A percentile compares a stretch with the other conserved stretches of the same genome.
Conservation (phyloP, 1,140 invertebrate species). For the Popillia japonica region DNA sequence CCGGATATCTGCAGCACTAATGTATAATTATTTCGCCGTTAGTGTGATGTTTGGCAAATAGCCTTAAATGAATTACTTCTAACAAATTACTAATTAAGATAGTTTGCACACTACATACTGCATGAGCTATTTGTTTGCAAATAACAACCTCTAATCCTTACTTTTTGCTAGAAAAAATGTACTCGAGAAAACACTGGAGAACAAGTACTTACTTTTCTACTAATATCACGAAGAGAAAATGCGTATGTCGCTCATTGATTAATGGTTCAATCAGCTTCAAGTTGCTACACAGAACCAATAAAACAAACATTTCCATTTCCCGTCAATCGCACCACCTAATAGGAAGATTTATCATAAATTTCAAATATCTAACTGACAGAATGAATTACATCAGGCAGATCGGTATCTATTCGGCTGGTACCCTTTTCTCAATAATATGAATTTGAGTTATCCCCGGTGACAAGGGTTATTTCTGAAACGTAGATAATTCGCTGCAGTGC, state of each 20-base stretch:
- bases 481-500: conserved; percentile 19
- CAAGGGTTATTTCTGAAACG: conserved; percentile 22
- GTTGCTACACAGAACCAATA: conserved; percentile 1
- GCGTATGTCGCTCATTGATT: background rate
- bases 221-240: background rate
- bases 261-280: background rate
- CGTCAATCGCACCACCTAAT: conserved; percentile 1
- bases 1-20: no score
- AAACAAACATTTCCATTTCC: conserved; percentile 6
- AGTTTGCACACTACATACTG: background rate
- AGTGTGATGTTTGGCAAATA: no score
- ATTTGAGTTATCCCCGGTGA: conserved; percentile 20
- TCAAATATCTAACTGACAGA: conserved; percentile 19
- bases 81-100: no score
- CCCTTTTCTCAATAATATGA: conserved; percentile 21
- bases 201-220: background rate
- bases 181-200: background rate
- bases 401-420: background rate
- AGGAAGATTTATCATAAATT: conserved; percentile 22
- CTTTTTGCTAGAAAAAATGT: background rate
- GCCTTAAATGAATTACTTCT: no score
- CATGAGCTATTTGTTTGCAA: background rate
- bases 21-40: no score
- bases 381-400: background rate
- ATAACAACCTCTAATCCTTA: background rate